These are phyloP conservation scores for Oreochromis spilurus DNA, from an alignment of 2,113 vertebrate genomes.

Conservation along the genomic window DNA sequence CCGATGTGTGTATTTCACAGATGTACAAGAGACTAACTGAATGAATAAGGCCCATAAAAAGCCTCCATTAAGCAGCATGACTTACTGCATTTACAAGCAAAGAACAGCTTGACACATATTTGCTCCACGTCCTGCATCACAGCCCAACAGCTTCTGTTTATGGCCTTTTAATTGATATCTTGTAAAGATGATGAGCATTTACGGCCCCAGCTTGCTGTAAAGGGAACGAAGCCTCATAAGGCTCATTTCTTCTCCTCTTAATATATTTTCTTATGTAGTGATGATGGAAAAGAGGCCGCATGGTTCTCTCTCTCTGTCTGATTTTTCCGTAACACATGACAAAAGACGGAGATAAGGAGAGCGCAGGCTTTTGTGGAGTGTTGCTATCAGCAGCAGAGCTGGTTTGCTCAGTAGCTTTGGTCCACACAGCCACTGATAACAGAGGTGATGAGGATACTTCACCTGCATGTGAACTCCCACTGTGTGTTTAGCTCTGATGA, in stretches of 20 bases:
- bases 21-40: constrained; percentile 1
- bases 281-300: neutral
- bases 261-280: neutral
- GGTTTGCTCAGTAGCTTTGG: constrained; percentile 2
- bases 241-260: neutral
- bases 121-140: constrained; percentile 8
- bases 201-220: constrained; percentile 27
- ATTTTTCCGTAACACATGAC: neutral
- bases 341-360: neutral
- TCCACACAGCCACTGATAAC: neutral
- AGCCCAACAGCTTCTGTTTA: constrained; percentile 56
- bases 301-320: neutral
- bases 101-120: constrained; percentile 45
- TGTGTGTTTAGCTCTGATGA: constrained; percentile 45
- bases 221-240: neutral
- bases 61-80: constrained; percentile 39
- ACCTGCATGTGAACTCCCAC: constrained; percentile 55
- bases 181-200: constrained; percentile 62
- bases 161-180: constrained; percentile 61
- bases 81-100: constrained; percentile 18
- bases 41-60: constrained; percentile 42
- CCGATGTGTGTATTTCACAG: constrained; percentile 18
- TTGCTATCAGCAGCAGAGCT: constrained; percentile 3
- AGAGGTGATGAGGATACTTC: constrained; percentile 19
- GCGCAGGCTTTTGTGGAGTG: neutral